Percentiles rank a stretch among this genome's conserved stretches.
These are phyloP conservation scores for Podilymbus podiceps DNA, from an alignment of 2,113 vertebrate genomes.

Conservation along the genomic window DNA sequence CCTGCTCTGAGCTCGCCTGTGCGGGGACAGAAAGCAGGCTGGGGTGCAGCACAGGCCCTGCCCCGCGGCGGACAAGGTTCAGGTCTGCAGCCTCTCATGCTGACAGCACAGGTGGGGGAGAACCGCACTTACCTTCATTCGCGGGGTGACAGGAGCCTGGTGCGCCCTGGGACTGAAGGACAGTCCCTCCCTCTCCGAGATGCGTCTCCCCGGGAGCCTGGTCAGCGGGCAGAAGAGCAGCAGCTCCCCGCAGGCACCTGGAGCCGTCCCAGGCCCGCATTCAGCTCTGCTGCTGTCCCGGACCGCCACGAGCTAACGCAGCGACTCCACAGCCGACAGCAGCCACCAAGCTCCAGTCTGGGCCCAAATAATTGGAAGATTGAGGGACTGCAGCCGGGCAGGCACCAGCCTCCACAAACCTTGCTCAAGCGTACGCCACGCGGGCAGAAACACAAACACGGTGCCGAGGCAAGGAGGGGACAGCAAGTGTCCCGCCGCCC, in stretches of 20 bases:
- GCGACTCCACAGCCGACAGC: fast-evolving
- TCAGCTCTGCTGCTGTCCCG: not conserved
- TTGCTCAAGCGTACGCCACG: fast-evolving
- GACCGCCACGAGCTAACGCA: fast-evolving
- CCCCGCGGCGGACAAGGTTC: fast-evolving
- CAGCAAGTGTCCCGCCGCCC: fast-evolving
- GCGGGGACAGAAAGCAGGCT: not conserved
- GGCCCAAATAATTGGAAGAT: not conserved
- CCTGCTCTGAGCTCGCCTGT: fast-evolving
- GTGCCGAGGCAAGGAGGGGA: not conserved
- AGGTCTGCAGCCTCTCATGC: not conserved
- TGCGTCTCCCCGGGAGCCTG: not conserved
- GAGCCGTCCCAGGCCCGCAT: not conserved
- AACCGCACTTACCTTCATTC: not conserved
- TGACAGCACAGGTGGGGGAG: fast-evolving
- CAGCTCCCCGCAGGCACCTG: not conserved
- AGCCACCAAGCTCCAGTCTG: not conserved
- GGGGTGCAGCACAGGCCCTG: not conserved
- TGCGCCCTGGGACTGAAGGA: not conserved
- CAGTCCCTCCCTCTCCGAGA: not conserved
- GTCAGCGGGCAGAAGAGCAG: not conserved
- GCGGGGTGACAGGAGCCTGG: not conserved
- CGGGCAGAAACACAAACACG: not conserved
- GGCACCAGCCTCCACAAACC: not conserved
- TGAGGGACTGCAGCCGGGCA: not conserved